phyloP scores from a whole-genome alignment of 1,140 invertebrate genomes.

The Drosophila sturtevanti region DNA sequence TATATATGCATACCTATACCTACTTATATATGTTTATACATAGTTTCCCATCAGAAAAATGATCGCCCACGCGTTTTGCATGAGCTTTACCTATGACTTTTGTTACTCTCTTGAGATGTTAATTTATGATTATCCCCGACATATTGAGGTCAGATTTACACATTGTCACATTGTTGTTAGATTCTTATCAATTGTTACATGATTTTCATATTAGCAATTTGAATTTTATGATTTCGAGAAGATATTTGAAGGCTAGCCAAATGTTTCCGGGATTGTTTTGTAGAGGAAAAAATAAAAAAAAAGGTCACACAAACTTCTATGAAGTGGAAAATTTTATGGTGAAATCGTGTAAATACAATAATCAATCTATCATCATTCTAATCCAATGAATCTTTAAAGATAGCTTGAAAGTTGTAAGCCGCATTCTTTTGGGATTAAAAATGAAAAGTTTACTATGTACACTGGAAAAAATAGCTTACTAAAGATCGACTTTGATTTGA shows the following conservation, averaged over 20 bases:
- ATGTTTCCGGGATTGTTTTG: neutral
- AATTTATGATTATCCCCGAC: slow-evolving; percentile 58
- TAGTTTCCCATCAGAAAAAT: slow-evolving; percentile 6
- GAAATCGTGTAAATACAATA: neutral
- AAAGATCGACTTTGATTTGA: too few relatives aligned
- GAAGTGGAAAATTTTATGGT: neutral
- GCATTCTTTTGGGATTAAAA: neutral
- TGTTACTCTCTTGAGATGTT: slow-evolving; percentile 26
- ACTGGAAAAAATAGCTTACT: too few relatives aligned
- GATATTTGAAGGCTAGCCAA: slow-evolving; percentile 25
- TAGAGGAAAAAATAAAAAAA: neutral
- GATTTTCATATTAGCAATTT: slow-evolving; percentile 67
- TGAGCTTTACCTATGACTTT: slow-evolving; percentile 48
- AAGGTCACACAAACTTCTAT: neutral
- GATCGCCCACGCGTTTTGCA: slow-evolving; percentile 49
- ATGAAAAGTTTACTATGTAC: neutral
- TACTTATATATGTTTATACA: neutral
- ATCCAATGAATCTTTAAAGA: neutral
- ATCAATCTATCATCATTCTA: neutral
- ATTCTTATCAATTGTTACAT: slow-evolving; percentile 76
- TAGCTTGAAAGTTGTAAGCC: neutral
- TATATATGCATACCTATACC: neutral
- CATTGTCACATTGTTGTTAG: slow-evolving; percentile 71
- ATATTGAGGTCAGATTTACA: slow-evolving; percentile 77
- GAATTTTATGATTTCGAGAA: slow-evolving; percentile 14